Conservation (phyloP, 2,888 invertebrate species). For the Synanthedon formicaeformis region DNA sequence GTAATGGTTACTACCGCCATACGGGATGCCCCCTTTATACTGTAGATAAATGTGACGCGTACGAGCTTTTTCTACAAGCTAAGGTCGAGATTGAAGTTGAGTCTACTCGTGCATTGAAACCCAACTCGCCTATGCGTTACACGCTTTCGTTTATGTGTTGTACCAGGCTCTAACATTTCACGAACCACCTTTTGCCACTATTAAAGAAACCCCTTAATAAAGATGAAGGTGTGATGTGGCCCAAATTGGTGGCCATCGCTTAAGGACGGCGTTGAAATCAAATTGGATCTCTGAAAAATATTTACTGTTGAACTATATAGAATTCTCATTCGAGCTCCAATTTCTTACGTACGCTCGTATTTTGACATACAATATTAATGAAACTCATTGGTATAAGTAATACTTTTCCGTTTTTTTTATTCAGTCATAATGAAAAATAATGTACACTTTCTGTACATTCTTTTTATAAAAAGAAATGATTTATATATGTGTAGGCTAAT, state of each 20-base stretch:
- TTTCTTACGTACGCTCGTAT: not conserved
- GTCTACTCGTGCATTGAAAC: not conserved
- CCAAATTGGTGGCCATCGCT: constrained; percentile 5
- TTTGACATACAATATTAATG: not conserved
- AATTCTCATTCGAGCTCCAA: not conserved
- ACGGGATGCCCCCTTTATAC: too few relatives aligned
- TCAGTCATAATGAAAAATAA: too few relatives aligned
- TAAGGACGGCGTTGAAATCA: constrained; percentile 5
- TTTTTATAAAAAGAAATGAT: too few relatives aligned
- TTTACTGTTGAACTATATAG: not conserved
- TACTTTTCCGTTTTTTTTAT: too few relatives aligned
- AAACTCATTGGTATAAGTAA: too few relatives aligned
- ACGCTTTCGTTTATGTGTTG: constrained; percentile 10
- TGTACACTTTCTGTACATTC: too few relatives aligned
- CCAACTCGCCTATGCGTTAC: not conserved
- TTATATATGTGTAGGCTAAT: too few relatives aligned
- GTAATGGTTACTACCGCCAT: too few relatives aligned
- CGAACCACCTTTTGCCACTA: constrained; percentile 37
- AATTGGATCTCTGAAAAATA: not conserved
- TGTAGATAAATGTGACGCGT: too few relatives aligned
- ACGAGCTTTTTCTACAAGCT: not conserved
- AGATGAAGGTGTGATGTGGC: constrained; percentile 40
- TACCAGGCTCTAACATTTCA: constrained; percentile 4
- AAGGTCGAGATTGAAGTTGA: not conserved
- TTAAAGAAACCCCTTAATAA: constrained; percentile 58